A percentile compares a stretch with the other conserved stretches of the same genome.
Evolutionary conservation across 2,797 vertebrate species (phyloP).

Genomic region (Aythya fuligula): DNA sequence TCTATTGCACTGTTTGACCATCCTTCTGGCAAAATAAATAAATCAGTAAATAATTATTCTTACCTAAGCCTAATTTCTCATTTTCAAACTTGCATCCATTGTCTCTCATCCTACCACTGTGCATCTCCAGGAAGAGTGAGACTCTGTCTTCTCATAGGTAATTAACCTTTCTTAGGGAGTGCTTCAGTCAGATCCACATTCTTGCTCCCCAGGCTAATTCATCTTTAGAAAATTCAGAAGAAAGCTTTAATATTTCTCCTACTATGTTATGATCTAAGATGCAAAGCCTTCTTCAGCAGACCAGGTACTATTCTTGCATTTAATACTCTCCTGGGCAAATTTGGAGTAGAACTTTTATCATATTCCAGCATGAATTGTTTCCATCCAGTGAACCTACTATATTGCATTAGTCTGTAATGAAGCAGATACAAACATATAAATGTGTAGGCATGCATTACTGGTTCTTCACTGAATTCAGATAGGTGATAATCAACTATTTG

Average conservation of each 20-base stretch:
- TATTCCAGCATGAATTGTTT: not conserved
- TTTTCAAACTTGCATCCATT: not conserved
- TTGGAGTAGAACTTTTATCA: not conserved
- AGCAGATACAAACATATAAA: not conserved
- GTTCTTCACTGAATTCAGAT: constrained; percentile 15
- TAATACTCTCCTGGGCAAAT: not conserved
- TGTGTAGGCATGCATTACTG: not conserved
- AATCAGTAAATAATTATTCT: not conserved
- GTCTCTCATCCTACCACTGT: not conserved
- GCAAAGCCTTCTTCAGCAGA: not conserved
- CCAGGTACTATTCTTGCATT: not conserved
- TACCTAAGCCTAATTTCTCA: not conserved
- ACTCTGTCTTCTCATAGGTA: not conserved
- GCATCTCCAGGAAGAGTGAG: not conserved
- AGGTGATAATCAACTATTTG: not conserved
- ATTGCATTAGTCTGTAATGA: not conserved
- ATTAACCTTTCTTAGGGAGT: not conserved
- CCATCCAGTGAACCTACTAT: not conserved
- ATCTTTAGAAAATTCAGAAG: not conserved
- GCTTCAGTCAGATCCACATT: not conserved
- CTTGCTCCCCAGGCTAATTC: not conserved
- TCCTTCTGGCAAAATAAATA: not conserved
- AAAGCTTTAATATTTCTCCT: not conserved
- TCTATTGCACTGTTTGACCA: not conserved
- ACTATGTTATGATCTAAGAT: not conserved